These are phyloP conservation scores for Heliocidaris tuberculata DNA, from an alignment of 35 echinoderm and acorn worm species.

Conservation along the genomic window DNA sequence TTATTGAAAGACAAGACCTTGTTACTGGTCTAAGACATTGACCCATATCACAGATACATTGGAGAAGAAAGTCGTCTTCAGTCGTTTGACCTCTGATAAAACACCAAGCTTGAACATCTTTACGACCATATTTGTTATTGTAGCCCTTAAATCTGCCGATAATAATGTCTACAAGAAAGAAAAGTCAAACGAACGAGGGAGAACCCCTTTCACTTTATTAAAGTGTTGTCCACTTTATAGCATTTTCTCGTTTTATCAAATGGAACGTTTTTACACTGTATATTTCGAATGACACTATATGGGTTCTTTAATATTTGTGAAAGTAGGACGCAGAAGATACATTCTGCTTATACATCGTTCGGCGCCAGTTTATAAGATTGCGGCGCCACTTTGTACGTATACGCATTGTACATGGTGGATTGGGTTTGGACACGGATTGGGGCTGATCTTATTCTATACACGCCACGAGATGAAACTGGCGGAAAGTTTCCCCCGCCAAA, in stretches of 20 bases:
- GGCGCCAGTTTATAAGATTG: not conserved
- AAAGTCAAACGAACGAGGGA: not conserved
- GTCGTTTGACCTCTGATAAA: not conserved
- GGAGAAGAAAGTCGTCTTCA: not conserved
- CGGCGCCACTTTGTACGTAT: not conserved
- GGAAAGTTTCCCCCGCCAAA: not conserved
- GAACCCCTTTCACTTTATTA: not conserved
- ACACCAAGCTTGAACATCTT: not conserved
- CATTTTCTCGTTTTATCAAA: not conserved
- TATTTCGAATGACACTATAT: not conserved
- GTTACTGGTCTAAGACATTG: not conserved
- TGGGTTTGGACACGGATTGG: not conserved
- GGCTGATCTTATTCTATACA: not conserved
- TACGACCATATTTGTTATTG: conserved; percentile 10
- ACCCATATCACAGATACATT: not conserved
- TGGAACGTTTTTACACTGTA: not conserved
- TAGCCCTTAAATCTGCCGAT: not conserved
- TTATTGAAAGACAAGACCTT: not conserved
- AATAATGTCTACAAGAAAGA: not conserved
- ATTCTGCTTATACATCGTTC: not conserved
- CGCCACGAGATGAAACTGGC: not conserved
- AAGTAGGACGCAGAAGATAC: not conserved
- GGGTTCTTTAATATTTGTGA: not conserved
- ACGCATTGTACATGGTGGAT: not conserved
- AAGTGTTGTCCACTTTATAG: not conserved